Evolutionary conservation across 2,888 invertebrate genomes (phyloP), one percentile per base, ranked within the genome.

Genomic region (Drosophila paramelanica): DNA sequence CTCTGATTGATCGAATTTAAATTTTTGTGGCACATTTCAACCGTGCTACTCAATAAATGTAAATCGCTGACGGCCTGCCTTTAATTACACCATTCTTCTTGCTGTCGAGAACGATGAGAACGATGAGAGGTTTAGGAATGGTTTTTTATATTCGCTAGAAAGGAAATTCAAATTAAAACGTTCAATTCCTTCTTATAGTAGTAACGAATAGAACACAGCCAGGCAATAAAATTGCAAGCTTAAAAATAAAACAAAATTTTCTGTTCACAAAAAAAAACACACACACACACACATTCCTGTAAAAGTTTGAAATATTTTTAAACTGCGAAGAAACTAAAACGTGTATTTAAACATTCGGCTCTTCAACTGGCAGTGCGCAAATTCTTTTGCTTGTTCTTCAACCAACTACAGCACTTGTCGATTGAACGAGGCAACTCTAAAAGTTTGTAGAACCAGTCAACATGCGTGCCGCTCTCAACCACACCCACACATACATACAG

Each of bases 1-100:
- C 71, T 59, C 81, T 85, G 83, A 83, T 83, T 83, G 88, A 84
- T 84, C 85, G 85, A 87, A 84, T 84, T 87, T 79, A 81, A 81
- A 84, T 84, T 84, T 84, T 87, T 84, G 84, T 84, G 84, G 84
- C 88, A 81, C 79, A 78, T 87, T 73, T 81, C 71, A 78, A 68
- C 68, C 79, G 53, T 52, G 70, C 67, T 64, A 69, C 64, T 74
- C 65, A 68, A 85, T 77, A 68, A 70, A 69, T 70, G 74, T 62
- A 61, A 68, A 70, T 57, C 72, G 67, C 67, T 69, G 75, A 70
- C 70, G 83, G 56, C 23, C 66, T 55, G 56, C 42, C 76, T 80
- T 78, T 82, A 86, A 86, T 80, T 86, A 73, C 67, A 66, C 52
- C 52, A 68, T 68, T 60, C 53, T 27, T 23, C 39, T 50, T 41